These are phyloP conservation scores for Flabesymbios commensalis DNA, from an alignment of 2,888 invertebrate genomes.

Conservation along the genomic window DNA sequence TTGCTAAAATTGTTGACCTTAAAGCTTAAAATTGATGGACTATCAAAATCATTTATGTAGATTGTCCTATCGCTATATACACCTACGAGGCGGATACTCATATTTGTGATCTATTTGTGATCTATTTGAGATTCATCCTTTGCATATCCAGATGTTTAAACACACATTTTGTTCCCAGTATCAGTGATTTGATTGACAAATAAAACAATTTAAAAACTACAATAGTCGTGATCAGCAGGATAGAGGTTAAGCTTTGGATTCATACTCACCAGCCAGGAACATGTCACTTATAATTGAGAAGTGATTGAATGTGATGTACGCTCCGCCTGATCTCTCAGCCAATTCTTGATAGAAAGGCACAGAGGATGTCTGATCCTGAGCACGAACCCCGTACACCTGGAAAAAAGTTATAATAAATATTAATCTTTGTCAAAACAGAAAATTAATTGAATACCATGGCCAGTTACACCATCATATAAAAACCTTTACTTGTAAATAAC, in stretches of 20 bases:
- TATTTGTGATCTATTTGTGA: too few relatives aligned
- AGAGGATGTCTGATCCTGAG: conserved; percentile 17
- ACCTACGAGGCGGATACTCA: too few relatives aligned
- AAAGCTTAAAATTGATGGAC: too few relatives aligned
- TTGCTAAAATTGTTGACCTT: neutral
- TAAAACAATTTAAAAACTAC: neutral
- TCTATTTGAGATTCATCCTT: too few relatives aligned
- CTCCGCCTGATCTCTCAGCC: conserved; percentile 48
- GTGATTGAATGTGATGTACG: conserved; percentile 45
- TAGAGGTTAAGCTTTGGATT: too few relatives aligned
- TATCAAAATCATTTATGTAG: too few relatives aligned
- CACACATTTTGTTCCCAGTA: neutral
- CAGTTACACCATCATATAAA: too few relatives aligned
- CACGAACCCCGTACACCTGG: conserved; percentile 54
- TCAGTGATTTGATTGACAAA: neutral
- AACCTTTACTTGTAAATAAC: too few relatives aligned
- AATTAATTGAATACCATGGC: too few relatives aligned
- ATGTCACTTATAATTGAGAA: conserved; percentile 54
- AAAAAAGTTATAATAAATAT: neutral
- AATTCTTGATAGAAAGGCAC: conserved; percentile 47
- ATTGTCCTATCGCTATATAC: too few relatives aligned
- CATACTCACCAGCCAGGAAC: conserved; percentile 53
- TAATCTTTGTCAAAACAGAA: too few relatives aligned
- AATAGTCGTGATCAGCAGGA: too few relatives aligned
- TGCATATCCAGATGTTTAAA: neutral